Percentiles rank a stretch among this genome's conserved stretches.
These are phyloP conservation scores for Camponotus vicinus DNA, from an alignment of 1,140 invertebrate species.

Conservation along the genomic window DNA sequence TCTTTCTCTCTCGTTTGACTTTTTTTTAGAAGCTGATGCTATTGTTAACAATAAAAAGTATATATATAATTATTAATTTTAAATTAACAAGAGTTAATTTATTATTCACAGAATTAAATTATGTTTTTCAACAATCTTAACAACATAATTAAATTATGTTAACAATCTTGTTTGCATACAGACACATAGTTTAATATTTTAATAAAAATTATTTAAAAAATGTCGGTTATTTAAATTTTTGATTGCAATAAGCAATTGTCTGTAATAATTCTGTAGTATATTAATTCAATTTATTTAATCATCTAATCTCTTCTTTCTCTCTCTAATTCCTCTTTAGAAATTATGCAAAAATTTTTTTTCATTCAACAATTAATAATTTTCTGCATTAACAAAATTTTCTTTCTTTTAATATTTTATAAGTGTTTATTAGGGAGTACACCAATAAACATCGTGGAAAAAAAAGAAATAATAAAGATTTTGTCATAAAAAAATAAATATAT, in stretches of 20 bases:
- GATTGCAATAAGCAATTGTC: not conserved
- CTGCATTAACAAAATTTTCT: too few species aligned
- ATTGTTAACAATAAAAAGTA: not conserved
- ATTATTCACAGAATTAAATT: not conserved
- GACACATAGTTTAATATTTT: not conserved
- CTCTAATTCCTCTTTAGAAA: too few species aligned
- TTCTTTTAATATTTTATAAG: too few species aligned
- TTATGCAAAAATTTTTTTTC: too few species aligned
- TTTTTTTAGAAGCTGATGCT: not conserved
- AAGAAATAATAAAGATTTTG: not conserved
- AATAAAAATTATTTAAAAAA: slow-evolving; percentile 4
- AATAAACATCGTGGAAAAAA: not conserved
- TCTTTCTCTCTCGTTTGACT: not conserved
- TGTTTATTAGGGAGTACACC: not conserved
- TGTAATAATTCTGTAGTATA: not conserved
- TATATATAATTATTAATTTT: not conserved
- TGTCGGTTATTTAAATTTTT: not conserved
- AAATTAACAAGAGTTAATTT: slow-evolving; percentile 13
- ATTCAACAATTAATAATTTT: too few species aligned
- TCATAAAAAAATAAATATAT: not conserved
- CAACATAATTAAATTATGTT: too few species aligned
- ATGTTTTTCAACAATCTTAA: too few species aligned
- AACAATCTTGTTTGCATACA: not conserved
- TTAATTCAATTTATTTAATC: not conserved
- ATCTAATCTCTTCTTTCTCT: not conserved